These are phyloP conservation scores for Clistopyga incitator DNA, from an alignment of 2,888 invertebrate genomes.

Conservation along the genomic window DNA sequence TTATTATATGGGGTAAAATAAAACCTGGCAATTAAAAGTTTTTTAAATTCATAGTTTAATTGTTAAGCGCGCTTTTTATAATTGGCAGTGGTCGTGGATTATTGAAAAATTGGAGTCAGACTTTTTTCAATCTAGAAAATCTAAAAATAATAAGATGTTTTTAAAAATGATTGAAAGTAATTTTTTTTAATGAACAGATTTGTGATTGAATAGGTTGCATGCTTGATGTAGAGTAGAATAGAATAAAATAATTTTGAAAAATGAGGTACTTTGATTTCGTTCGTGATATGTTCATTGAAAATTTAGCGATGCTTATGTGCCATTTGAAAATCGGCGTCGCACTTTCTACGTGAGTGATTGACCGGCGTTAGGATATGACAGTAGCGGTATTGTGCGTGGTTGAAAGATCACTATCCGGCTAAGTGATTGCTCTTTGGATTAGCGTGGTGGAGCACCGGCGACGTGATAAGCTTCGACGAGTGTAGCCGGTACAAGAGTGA, in stretches of 20 bases:
- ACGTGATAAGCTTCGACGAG: constrained; percentile 73
- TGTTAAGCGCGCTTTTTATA: not conserved
- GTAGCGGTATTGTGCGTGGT: constrained; percentile 76
- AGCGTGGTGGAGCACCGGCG: constrained; percentile 71
- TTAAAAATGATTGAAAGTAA: too few relatives aligned
- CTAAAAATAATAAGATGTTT: too few relatives aligned
- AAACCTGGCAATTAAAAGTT: not conserved
- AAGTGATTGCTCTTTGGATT: constrained; percentile 81
- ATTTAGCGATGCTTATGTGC: not conserved
- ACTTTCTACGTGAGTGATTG: constrained; percentile 79
- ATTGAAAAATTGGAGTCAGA: too few relatives aligned
- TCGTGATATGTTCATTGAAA: too few relatives aligned
- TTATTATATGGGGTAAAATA: not conserved
- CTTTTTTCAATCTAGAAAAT: too few relatives aligned
- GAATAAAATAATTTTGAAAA: not conserved
- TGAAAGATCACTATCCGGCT: constrained; percentile 71
- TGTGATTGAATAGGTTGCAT: too few relatives aligned
- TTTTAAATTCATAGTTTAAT: not conserved
- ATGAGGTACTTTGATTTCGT: not conserved
- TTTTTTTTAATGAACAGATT: too few relatives aligned
- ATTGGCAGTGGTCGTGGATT: too few relatives aligned
- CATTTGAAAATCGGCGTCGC: constrained; percentile 26
- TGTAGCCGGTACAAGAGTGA: constrained; percentile 42
- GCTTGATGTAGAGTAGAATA: too few relatives aligned
- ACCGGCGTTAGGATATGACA: constrained; percentile 77